These are phyloP conservation scores for Arnoldichthys spilopterus DNA, from an alignment of 2,797 vertebrate species.

Conservation along the genomic window DNA sequence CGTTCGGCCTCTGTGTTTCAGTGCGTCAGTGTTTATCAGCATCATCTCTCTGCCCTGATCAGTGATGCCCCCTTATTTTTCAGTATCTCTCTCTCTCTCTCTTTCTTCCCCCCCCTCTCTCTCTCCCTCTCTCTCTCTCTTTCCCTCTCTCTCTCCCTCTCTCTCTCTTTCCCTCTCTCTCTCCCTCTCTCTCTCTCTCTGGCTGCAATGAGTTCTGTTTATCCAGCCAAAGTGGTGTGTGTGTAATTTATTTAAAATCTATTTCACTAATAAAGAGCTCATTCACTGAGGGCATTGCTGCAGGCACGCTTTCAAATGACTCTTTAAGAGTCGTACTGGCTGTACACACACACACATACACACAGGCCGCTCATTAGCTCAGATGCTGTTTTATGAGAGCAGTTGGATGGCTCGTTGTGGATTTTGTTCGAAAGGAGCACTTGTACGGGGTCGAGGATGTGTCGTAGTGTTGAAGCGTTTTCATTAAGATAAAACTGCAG, in stretches of 20 bases:
- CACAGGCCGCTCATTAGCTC: constrained; percentile 28
- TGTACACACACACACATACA: constrained; percentile 52
- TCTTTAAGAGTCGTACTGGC: constrained; percentile 86
- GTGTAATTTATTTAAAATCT: constrained; percentile 99
- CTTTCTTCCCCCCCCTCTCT: neutral
- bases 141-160: neutral
- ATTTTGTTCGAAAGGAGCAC: neutral
- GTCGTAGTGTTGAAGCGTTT: no score
- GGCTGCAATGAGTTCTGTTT: constrained; percentile 83
- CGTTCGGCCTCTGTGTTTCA: neutral
- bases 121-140: neutral
- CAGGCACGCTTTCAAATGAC: constrained; percentile 91
- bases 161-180: constrained; percentile 5
- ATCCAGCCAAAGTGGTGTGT: constrained; percentile 99
- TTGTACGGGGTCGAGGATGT: no score
- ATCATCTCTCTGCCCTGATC: neutral
- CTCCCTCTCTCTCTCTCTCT: constrained; percentile 8
- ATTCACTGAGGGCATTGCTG: constrained; percentile 89
- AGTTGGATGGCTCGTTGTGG: constrained; percentile 15
- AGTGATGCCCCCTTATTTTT: neutral
- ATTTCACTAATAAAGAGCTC: constrained; percentile 99
- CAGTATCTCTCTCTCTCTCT: neutral
- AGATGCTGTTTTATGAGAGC: constrained; percentile 29
- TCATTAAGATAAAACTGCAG: no score
- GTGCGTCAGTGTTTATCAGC: neutral